A percentile compares a stretch with the other conserved stretches of the same genome.
Conservation (phyloP, 2,888 invertebrate genomes). For the Hirtodrosophila cameraria region DNA sequence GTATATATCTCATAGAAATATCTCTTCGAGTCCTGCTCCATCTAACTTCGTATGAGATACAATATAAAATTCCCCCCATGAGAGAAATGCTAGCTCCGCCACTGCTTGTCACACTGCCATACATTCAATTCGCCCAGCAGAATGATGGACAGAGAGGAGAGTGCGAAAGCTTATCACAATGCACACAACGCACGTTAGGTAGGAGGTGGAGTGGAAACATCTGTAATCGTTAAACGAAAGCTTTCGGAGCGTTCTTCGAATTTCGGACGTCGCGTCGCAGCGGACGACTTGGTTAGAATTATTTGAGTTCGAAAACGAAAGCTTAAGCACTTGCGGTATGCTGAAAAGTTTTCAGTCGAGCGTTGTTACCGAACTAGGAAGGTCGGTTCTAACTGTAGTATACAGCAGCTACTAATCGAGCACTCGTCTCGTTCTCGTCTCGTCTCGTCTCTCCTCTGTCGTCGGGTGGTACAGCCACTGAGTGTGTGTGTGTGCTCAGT, state of each 20-base stretch:
- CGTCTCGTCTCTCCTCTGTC: too few relatives aligned
- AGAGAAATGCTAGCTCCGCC: too few relatives aligned
- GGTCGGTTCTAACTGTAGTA: slow-evolving; percentile 82
- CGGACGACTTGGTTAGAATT: slow-evolving; percentile 47
- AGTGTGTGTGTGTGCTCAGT: slow-evolving; percentile 66
- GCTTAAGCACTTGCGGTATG: slow-evolving; percentile 81
- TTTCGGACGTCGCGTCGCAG: slow-evolving; percentile 12
- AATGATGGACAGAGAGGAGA: slow-evolving; percentile 40
- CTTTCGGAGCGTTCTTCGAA: slow-evolving; percentile 54
- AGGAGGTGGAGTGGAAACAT: slow-evolving; percentile 38
- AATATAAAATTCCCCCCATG: too few relatives aligned
- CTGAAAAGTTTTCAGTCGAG: slow-evolving; percentile 83
- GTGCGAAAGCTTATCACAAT: slow-evolving; percentile 64
- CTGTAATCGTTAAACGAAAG: slow-evolving; percentile 50
- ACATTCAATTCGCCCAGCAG: slow-evolving; percentile 71
- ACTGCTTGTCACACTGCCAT: slow-evolving; percentile 82
- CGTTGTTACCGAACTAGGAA: slow-evolving; percentile 84
- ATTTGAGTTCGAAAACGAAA: slow-evolving; percentile 63
- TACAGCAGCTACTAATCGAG: slow-evolving; percentile 70
- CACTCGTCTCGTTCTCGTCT: slow-evolving; percentile 79
- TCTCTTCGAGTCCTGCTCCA: too few relatives aligned
- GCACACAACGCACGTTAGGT: slow-evolving; percentile 9
- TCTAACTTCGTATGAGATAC: too few relatives aligned
- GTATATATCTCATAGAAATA: too few relatives aligned
- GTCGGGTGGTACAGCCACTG: slow-evolving; percentile 77